phyloP scores from a whole-genome alignment of 2,888 invertebrate genomes.

The Limnephilus auricula region DNA sequence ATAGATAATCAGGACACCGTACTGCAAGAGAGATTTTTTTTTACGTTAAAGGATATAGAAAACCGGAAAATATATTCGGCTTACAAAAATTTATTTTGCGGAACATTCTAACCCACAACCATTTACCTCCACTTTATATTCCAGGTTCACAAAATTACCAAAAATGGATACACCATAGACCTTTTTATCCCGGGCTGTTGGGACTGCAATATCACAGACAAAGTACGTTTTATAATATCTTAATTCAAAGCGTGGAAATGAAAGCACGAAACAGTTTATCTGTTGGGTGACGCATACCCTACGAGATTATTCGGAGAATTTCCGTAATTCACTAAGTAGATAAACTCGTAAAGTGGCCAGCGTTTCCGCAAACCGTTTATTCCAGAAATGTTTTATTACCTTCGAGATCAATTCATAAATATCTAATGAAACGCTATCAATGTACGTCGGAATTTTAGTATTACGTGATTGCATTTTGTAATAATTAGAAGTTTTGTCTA shows the following conservation, averaged over 20 bases:
- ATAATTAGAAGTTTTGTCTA: neutral
- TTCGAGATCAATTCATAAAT: neutral
- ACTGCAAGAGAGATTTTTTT: too few relatives aligned
- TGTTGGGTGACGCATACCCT: neutral
- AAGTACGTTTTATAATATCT: neutral
- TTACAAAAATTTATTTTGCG: too few relatives aligned
- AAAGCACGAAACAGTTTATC: neutral
- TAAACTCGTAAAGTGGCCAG: neutral
- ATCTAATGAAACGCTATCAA: neutral
- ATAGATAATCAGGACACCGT: too few relatives aligned
- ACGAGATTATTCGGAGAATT: neutral
- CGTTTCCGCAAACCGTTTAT: neutral
- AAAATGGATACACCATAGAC: neutral
- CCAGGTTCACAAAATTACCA: neutral
- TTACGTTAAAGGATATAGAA: neutral
- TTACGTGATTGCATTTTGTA: neutral
- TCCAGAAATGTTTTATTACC: neutral
- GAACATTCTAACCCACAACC: neutral
- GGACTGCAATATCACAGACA: neutral
- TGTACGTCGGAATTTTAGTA: neutral
- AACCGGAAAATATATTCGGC: neutral
- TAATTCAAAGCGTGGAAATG: neutral
- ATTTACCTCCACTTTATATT: neutral
- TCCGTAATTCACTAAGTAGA: neutral
- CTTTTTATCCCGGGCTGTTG: neutral